Percentiles rank a stretch among this genome's conserved stretches.
These are phyloP conservation scores for Bufotes viridis DNA, from an alignment of 2,797 vertebrate species.

Conservation along the genomic window DNA sequence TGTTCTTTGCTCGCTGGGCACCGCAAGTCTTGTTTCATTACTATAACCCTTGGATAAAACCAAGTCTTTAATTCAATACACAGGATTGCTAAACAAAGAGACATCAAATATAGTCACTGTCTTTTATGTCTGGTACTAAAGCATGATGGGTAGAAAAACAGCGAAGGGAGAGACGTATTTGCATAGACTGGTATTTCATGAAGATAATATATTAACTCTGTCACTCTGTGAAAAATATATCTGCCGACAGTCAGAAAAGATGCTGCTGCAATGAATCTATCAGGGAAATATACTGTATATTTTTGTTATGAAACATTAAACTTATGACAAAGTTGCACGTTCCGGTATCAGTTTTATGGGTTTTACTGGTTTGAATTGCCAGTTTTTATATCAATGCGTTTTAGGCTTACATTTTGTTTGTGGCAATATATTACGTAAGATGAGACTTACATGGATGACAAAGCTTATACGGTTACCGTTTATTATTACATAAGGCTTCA, in stretches of 20 bases:
- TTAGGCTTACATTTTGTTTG: not conserved
- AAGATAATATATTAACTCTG: conserved; percentile 40
- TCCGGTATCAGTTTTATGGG: not conserved
- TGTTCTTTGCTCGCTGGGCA: conserved; percentile 26
- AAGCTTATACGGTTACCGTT: not conserved
- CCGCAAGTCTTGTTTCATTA: conserved; percentile 32
- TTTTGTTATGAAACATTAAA: conserved; percentile 32
- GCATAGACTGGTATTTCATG: conserved; percentile 38
- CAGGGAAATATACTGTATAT: conserved; percentile 18
- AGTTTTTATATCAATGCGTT: not conserved
- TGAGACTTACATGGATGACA: not conserved
- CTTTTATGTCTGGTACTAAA: conserved; percentile 53
- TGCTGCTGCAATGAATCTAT: conserved; percentile 17
- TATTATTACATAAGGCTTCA: not conserved
- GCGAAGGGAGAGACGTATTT: conserved; percentile 28
- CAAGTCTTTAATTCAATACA: conserved; percentile 41
- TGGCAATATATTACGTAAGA: not conserved
- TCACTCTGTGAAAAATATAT: conserved; percentile 40
- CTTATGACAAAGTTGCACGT: not conserved
- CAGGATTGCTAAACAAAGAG: conserved; percentile 38
- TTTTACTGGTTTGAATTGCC: not conserved
- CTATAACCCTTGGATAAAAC: conserved; percentile 34
- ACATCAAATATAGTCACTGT: conserved; percentile 43
- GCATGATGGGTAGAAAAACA: conserved; percentile 29
- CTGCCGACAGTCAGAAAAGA: conserved; percentile 23